A percentile compares a stretch with the other conserved stretches of the same genome.
Conservation (phyloP, 2,888 invertebrate genomes). For the Slavum lentiscoides region DNA sequence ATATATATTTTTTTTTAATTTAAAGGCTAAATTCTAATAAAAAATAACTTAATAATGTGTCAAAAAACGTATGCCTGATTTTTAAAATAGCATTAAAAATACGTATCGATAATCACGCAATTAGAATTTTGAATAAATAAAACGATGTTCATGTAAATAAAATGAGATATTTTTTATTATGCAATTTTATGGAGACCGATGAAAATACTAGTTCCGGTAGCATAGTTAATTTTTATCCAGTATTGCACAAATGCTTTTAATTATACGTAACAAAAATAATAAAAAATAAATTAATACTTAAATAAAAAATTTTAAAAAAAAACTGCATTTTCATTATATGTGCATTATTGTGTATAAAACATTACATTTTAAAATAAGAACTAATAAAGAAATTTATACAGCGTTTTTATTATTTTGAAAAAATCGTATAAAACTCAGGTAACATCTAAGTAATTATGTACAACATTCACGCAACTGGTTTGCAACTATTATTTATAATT, state of each 20-base stretch:
- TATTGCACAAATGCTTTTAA: constrained; percentile 44
- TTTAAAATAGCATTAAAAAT: neutral
- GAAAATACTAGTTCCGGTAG: constrained; percentile 21
- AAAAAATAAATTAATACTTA: constrained; percentile 44
- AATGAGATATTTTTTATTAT: constrained; percentile 43
- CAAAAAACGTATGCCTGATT: neutral
- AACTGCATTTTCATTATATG: constrained; percentile 12
- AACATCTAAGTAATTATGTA: constrained; percentile 53
- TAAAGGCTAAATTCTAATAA: neutral
- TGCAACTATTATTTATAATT: constrained; percentile 37
- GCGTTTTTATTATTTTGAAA: constrained; percentile 48
- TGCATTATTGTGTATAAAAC: constrained; percentile 43
- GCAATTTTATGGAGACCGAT: constrained; percentile 19
- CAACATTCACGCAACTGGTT: constrained; percentile 49
- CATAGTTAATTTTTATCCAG: constrained; percentile 5
- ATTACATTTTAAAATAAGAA: constrained; percentile 43
- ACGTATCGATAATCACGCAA: constrained; percentile 2
- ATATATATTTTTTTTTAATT: neutral
- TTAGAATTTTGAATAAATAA: constrained; percentile 35
- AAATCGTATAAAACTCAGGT: constrained; percentile 53
- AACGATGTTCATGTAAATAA: constrained; percentile 31
- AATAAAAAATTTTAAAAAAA: constrained; percentile 37
- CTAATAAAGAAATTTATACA: constrained; percentile 43
- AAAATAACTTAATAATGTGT: neutral
- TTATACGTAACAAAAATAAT: constrained; percentile 33